Percentiles rank a stretch among this genome's conserved stretches.
These are phyloP conservation scores for Scopus umbretta DNA, from an alignment of 2,113 vertebrate species.

Conservation along the genomic window DNA sequence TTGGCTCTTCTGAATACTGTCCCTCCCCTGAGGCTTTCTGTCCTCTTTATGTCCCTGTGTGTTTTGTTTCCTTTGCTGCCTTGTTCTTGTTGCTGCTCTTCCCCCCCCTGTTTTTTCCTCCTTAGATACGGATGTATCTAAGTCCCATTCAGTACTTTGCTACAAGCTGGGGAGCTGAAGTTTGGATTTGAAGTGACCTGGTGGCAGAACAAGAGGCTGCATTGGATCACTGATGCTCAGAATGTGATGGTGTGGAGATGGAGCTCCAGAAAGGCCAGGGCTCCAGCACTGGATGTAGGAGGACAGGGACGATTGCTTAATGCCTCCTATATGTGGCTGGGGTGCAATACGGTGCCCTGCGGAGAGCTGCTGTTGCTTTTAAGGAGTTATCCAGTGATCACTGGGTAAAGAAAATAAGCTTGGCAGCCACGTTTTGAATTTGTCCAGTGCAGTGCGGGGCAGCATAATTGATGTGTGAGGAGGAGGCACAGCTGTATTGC, in stretches of 20 bases:
- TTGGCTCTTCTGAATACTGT: neutral
- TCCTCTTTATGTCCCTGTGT: conserved; percentile 39
- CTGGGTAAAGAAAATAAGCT: neutral
- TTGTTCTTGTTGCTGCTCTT: neutral
- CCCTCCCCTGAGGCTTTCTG: neutral
- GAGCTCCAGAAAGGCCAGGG: neutral
- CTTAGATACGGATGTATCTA: neutral
- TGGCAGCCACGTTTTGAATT: neutral
- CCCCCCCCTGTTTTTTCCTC: neutral
- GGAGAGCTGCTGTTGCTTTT: neutral
- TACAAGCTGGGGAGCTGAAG: neutral
- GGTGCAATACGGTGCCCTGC: neutral
- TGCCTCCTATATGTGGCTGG: neutral
- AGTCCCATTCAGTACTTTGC: neutral
- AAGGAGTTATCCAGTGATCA: neutral
- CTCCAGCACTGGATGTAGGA: neutral
- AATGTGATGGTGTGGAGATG: neutral
- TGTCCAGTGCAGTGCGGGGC: neutral
- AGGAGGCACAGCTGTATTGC: neutral
- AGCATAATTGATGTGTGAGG: neutral
- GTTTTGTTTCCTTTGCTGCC: conserved; percentile 24
- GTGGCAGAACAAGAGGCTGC: neutral
- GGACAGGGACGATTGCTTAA: neutral
- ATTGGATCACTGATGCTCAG: neutral
- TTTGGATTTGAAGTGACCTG: neutral